phyloP scores from a whole-genome alignment of 2,113 vertebrate species.

The Cichladusa arquata region DNA sequence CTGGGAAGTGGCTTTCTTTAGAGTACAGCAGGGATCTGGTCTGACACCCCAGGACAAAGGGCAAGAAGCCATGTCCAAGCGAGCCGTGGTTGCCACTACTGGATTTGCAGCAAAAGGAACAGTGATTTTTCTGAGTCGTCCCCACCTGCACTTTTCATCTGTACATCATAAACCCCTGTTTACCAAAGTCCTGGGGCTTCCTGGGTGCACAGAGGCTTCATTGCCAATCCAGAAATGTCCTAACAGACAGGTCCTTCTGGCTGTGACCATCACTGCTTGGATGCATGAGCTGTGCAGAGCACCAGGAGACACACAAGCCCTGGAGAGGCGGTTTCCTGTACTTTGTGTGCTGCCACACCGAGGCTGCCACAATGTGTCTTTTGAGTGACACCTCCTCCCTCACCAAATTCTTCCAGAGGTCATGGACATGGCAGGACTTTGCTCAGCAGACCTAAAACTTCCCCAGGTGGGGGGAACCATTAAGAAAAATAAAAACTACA shows the following conservation, averaged over 20 bases:
- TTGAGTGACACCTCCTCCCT: not conserved
- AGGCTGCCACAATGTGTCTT: not conserved
- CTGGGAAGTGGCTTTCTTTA: not conserved
- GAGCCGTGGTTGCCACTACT: rapidly evolving
- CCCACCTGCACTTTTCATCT: not conserved
- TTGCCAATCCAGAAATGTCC: not conserved
- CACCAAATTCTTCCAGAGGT: not conserved
- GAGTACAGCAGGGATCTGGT: not conserved
- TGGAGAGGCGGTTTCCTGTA: rapidly evolving
- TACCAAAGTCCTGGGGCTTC: not conserved
- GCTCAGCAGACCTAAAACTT: not conserved
- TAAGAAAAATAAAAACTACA: not conserved
- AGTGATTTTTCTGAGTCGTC: not conserved
- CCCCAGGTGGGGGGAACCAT: not conserved
- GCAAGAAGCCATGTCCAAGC: rapidly evolving
- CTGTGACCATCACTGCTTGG: not conserved
- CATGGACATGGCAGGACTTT: rapidly evolving
- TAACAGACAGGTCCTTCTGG: not conserved
- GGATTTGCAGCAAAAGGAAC: not conserved
- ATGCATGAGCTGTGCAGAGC: not conserved
- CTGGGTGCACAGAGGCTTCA: not conserved
- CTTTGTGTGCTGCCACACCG: rapidly evolving
- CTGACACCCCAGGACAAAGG: not conserved
- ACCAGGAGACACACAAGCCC: not conserved
- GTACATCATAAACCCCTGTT: not conserved